Base-by-base conservation (phyloP, 2,113 vertebrate species). In the Calidris pugnax region DNA sequence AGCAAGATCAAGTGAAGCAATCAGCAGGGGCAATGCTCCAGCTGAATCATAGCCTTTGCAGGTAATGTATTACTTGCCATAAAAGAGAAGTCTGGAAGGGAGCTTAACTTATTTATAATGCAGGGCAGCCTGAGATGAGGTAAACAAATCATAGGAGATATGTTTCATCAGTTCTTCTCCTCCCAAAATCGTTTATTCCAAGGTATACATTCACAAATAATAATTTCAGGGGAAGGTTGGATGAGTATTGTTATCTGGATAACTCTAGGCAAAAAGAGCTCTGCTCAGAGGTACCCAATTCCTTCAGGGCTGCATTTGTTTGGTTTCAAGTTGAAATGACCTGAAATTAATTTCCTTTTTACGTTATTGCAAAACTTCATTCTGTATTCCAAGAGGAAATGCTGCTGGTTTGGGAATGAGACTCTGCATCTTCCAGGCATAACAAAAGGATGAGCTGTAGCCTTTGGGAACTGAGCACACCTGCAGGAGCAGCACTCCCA, bases 271-370 rank as follows among this genome's bases (percentile, higher is more conserved):
- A 95, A 86, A 95, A 82, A 51, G 24, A 57, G 35, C 13, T 88
- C 37, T 88, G 30, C 35, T 45, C 39, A 86, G 37, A 81, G 23
- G 28, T 55, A 90, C 5, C 8, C 28, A 35, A 7, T 81, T 90
- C 76, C 47, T 80, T 37, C 67, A 51, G 68, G 53, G 48, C 15
- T 83, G 33, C 8, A 4, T 26, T 47, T 64, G 32, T 69, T 87
- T 89, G 27, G 3, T 60, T 90, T 80, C 71, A 56, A 86, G 27
- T 60, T 85, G 67, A 77, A 93, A 66, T 80, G 19, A 84, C 72
- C 68, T 85, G 56, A 87, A 91, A 94, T 78, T 78, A 59, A 89
- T 91, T 87, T 91, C 27, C 10, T 78, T 95, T 63, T 74, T 72
- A 68, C 43, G 37, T 87, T 89, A 56, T 35, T 89, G 66, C 63